phyloP scores from a whole-genome alignment of 2,888 invertebrate genomes.

The Cybosia mesomella region DNA sequence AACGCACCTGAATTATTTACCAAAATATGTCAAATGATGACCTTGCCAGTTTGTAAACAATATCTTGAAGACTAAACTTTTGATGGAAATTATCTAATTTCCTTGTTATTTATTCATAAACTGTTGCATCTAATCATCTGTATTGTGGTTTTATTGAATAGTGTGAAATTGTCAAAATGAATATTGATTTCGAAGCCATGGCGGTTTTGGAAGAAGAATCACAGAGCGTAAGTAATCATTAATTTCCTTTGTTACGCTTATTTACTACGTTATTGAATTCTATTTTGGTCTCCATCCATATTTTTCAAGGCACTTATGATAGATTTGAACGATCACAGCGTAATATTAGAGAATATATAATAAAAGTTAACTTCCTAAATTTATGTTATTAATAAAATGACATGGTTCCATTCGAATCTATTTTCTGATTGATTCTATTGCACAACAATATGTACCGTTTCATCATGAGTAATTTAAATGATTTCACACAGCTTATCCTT shows the following conservation, averaged over 20 bases:
- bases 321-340: constrained; percentile 7
- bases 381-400: constrained; percentile 51
- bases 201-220: constrained; percentile 88
- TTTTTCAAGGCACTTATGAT: constrained; percentile 19
- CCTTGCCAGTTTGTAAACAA: constrained; percentile 94
- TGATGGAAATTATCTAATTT: constrained; percentile 79
- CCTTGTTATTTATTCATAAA: constrained; percentile 84
- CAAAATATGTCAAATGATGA: constrained; percentile 88
- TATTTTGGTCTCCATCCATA: constrained; percentile 34
- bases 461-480: constrained; percentile 52
- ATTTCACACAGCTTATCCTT: background rate
- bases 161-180: constrained; percentile 63
- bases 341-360: constrained; percentile 10
- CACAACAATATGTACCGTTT: constrained; percentile 70
- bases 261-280: constrained; percentile 46
- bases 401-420: constrained; percentile 37
- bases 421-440: constrained; percentile 60
- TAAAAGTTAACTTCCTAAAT: constrained; percentile 42
- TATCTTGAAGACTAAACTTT: constrained; percentile 81
- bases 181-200: constrained; percentile 88
- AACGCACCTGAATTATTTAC: constrained; percentile 64
- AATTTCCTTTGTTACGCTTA: constrained; percentile 65
- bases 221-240: constrained; percentile 83
- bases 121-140: constrained; percentile 36
- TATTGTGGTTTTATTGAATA: constrained; percentile 36